Conservation (phyloP, 1,140 invertebrate genomes). For the Bombus polaris region DNA sequence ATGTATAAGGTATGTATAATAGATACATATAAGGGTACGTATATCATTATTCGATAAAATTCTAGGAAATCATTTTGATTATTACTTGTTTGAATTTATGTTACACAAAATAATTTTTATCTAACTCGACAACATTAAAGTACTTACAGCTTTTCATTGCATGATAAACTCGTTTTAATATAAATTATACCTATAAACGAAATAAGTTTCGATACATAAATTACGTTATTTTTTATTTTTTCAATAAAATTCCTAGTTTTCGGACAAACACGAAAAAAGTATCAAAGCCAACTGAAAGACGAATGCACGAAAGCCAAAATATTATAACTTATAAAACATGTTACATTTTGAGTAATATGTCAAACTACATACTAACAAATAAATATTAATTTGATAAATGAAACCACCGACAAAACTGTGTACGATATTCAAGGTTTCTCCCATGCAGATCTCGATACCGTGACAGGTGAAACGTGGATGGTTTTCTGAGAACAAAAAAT, state of each 20-base stretch:
- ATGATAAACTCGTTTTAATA: not conserved
- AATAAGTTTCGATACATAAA: not conserved
- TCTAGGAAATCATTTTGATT: not conserved
- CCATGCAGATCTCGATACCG: constrained; percentile 10
- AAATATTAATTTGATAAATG: constrained; percentile 16
- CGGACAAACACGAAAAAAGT: not conserved
- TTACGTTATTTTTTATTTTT: not conserved
- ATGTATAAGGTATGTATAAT: not conserved
- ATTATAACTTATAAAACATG: not conserved
- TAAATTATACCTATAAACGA: not conserved
- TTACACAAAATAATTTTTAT: not conserved
- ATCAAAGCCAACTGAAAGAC: not conserved
- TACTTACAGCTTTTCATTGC: constrained; percentile 13
- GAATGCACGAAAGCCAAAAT: not conserved
- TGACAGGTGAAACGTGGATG: not conserved
- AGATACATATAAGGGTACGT: not conserved
- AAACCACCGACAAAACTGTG: constrained; percentile 18
- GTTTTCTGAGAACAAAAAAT: constrained; percentile 27
- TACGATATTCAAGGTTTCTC: constrained; percentile 11
- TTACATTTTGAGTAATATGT: not conserved
- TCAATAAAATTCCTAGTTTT: not conserved
- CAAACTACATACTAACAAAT: constrained; percentile 8
- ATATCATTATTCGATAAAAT: not conserved
- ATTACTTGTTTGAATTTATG: too few species aligned
- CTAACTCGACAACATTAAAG: constrained; percentile 16